phyloP scores from a whole-genome alignment of 1,140 invertebrate genomes.

The Drosophila murphyi region DNA sequence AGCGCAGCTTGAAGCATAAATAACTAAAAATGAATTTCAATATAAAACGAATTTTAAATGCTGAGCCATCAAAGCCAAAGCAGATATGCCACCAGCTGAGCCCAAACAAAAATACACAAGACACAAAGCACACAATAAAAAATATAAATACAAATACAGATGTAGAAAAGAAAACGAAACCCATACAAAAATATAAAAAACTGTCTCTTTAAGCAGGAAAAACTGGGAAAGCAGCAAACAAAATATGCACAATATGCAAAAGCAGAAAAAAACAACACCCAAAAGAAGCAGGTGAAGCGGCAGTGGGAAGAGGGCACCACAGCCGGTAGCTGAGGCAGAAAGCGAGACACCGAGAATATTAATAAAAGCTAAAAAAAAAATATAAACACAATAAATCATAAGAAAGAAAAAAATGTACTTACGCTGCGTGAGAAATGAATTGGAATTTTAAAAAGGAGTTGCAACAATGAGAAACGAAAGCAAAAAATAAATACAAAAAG shows the following conservation, averaged over 20 bases:
- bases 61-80: conserved; percentile 69
- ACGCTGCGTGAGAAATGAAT: conserved; percentile 51
- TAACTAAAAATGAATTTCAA: conserved; percentile 65
- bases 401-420: conserved; percentile 38
- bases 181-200: conserved; percentile 19
- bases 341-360: conserved; percentile 28
- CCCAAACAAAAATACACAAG: conserved; percentile 25
- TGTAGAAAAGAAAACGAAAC: conserved; percentile 29
- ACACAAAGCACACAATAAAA: conserved; percentile 10
- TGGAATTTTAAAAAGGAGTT: conserved; percentile 28
- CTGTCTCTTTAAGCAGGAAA: conserved; percentile 56
- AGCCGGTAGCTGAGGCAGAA: conserved; percentile 28
- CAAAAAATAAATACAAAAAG: neutral
- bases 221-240: conserved; percentile 49
- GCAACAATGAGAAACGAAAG: conserved; percentile 10
- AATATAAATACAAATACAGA: conserved; percentile 18
- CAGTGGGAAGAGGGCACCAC: conserved; percentile 1
- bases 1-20: conserved; percentile 74
- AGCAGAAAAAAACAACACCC: conserved; percentile 33
- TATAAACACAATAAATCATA: conserved; percentile 53
- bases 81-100: conserved; percentile 40
- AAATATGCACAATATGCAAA: conserved; percentile 76
- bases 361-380: conserved; percentile 54
- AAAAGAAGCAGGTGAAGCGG: conserved; percentile 45
- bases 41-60: conserved; percentile 69